phyloP scores from a whole-genome alignment of 2,797 vertebrate species.

The Hoplostethus atlanticus region DNA sequence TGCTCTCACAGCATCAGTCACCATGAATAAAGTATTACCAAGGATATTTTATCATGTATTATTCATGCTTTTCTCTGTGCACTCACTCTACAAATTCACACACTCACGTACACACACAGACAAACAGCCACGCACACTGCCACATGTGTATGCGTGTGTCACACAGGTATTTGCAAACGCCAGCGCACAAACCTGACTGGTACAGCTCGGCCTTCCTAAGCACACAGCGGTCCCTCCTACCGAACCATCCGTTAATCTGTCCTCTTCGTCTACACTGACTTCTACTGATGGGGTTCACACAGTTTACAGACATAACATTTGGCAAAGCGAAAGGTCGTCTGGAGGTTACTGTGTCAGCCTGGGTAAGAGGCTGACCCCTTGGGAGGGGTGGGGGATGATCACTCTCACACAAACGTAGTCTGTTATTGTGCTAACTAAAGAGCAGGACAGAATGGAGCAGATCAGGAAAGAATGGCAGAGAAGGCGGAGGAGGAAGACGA shows the following conservation, averaged over 20 bases:
- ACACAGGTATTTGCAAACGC: conserved; percentile 70
- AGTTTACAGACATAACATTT: conserved; percentile 79
- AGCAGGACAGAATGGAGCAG: conserved; percentile 26
- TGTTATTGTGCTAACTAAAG: conserved; percentile 53
- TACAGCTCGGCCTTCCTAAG: conserved; percentile 54
- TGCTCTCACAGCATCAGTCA: conserved; percentile 28
- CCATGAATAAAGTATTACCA: conserved; percentile 56
- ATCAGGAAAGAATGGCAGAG: background rate
- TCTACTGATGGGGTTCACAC: conserved; percentile 65
- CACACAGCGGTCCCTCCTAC: conserved; percentile 29
- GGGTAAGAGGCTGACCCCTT: conserved; percentile 70
- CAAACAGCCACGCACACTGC: conserved; percentile 43
- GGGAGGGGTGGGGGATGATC: conserved; percentile 56
- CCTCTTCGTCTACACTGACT: conserved; percentile 33
- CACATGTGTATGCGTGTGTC: conserved; percentile 63
- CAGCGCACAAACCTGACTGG: conserved; percentile 46
- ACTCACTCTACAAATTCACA: conserved; percentile 57
- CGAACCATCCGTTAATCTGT: conserved; percentile 44
- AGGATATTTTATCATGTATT: conserved; percentile 68
- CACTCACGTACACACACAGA: conserved; percentile 50
- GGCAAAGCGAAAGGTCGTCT: conserved; percentile 79
- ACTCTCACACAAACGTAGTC: conserved; percentile 53
- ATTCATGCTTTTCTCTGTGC: conserved; percentile 61
- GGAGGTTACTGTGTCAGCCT: conserved; percentile 82
- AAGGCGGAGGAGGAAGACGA: conserved; percentile 19